Percentiles rank a stretch among this genome's conserved stretches.
Conservation (phyloP, 2,797 vertebrate species). For the Staurois parvus region DNA sequence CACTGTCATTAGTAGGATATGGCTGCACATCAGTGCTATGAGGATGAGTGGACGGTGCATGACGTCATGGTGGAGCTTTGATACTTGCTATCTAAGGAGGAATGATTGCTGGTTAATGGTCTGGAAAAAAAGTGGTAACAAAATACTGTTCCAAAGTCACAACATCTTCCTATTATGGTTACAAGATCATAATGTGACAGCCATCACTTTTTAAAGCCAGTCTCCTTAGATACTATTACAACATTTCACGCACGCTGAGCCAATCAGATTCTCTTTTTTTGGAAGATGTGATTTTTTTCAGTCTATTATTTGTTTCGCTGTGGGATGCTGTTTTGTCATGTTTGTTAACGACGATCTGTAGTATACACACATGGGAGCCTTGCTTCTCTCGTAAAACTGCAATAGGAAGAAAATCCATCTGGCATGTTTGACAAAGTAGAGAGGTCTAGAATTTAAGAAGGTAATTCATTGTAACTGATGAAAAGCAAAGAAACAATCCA, state of each 20-base stretch:
- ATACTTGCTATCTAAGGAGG: background rate
- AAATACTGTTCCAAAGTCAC: background rate
- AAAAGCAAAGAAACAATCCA: background rate
- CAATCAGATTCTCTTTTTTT: background rate
- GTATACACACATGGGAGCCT: background rate
- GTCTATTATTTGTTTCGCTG: background rate
- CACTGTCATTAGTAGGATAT: no score
- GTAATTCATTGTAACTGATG: background rate
- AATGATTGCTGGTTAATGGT: conserved; percentile 5
- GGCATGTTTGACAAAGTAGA: background rate
- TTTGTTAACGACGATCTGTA: background rate
- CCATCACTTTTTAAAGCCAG: background rate
- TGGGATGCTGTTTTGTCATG: background rate
- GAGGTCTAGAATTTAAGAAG: background rate
- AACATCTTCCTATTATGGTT: background rate
- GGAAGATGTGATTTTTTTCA: background rate
- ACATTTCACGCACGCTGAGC: background rate
- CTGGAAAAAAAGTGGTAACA: background rate
- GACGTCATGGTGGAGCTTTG: background rate
- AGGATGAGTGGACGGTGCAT: no score
- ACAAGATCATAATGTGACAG: conserved; percentile 3
- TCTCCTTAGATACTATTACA: background rate
- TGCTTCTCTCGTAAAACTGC: background rate
- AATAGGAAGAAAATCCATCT: background rate
- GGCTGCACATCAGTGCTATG: no score